phyloP scores from a whole-genome alignment of 2,888 invertebrate species.

The Caenorhabditis sinica region DNA sequence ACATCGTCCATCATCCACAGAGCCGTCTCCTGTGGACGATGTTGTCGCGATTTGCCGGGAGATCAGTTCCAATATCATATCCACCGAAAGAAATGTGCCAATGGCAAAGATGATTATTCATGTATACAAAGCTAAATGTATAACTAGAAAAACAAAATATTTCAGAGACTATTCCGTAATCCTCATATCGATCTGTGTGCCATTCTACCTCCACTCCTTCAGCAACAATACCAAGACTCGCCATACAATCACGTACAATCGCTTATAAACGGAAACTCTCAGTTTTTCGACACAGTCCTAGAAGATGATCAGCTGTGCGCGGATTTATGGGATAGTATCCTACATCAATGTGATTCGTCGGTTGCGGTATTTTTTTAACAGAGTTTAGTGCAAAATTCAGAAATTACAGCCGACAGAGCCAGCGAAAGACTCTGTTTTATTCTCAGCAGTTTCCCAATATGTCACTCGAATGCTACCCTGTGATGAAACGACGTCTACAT shows the following conservation, averaged over 20 bases:
- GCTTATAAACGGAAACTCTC: constrained; percentile 59
- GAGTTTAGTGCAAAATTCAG: not conserved
- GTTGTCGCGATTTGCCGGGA: constrained; percentile 62
- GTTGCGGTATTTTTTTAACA: constrained; percentile 37
- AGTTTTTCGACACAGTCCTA: constrained; percentile 69
- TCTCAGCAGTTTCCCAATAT: constrained; percentile 63
- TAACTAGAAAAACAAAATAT: not conserved
- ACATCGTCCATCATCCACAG: not conserved
- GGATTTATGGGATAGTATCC: constrained; percentile 69
- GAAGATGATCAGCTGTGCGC: constrained; percentile 64
- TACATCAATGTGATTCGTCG: constrained; percentile 60
- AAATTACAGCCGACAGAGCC: constrained; percentile 55
- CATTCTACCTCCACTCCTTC: constrained; percentile 53
- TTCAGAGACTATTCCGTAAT: constrained; percentile 67
- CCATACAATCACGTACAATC: constrained; percentile 50
- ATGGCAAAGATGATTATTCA: constrained; percentile 59
- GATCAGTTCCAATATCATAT: constrained; percentile 38
- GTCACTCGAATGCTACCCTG: constrained; percentile 69
- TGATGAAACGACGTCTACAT: constrained; percentile 37
- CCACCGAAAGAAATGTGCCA: constrained; percentile 42
- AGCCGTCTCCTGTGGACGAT: constrained; percentile 23
- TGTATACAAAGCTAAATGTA: constrained; percentile 19
- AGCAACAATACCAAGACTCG: constrained; percentile 37
- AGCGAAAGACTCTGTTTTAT: constrained; percentile 65
- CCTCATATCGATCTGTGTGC: constrained; percentile 65